A percentile compares a stretch with the other conserved stretches of the same genome.
Evolutionary conservation across 2,888 invertebrate genomes (phyloP).

Genomic region (Tiliacea aurago): DNA sequence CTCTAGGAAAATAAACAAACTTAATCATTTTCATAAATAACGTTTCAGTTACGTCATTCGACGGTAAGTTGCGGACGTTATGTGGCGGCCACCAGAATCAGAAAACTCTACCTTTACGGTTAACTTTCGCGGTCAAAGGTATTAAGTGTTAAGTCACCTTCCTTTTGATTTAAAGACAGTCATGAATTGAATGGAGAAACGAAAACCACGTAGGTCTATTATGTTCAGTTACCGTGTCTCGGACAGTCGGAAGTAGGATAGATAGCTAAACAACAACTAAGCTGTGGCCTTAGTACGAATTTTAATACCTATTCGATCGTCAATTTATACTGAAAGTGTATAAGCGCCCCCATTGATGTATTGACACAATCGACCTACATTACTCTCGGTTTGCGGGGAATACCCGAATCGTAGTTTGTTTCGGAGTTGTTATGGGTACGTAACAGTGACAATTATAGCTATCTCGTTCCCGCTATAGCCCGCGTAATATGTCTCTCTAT

Average conservation of each 20-base stretch:
- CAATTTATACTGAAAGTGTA: not conserved
- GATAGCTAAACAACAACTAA: not conserved
- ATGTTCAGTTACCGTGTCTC: conserved; percentile 14
- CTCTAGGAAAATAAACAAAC: not conserved
- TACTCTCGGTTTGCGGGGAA: too few species aligned
- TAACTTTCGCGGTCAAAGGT: not conserved
- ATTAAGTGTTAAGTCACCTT: not conserved
- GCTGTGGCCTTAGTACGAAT: not conserved
- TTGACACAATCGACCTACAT: too few species aligned
- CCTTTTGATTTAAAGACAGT: not conserved
- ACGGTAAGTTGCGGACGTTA: not conserved
- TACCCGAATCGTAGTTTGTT: too few species aligned
- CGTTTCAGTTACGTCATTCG: not conserved
- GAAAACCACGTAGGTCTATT: not conserved
- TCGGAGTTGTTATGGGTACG: too few species aligned
- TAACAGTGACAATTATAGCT: too few species aligned
- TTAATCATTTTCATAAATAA: not conserved
- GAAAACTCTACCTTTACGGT: not conserved
- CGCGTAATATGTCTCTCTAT: too few species aligned
- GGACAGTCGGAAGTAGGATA: not conserved
- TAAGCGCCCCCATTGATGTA: too few species aligned
- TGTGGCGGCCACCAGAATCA: not conserved
- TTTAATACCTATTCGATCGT: not conserved
- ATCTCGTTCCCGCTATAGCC: too few species aligned
- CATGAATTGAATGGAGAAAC: not conserved